Evolutionary conservation across 2,888 invertebrate genomes (phyloP).

Genomic region (Candidula unifasciata): DNA sequence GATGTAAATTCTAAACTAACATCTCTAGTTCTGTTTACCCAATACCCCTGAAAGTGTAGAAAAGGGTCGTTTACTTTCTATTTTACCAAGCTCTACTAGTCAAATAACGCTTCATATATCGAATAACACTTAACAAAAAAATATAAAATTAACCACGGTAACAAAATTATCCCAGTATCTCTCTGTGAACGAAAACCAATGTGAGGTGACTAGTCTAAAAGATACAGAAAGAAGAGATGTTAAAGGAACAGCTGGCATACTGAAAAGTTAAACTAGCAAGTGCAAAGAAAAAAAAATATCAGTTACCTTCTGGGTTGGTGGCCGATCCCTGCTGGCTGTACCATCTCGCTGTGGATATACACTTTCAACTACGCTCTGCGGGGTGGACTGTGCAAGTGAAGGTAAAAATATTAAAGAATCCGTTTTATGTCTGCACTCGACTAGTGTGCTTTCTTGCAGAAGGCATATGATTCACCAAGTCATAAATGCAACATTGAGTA

Average conservation of each 20-base stretch:
- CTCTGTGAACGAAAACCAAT: neutral
- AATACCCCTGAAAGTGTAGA: too few species aligned
- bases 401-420: constrained; percentile 22
- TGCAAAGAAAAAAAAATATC: neutral
- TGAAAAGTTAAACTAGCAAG: neutral
- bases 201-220: neutral
- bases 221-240: neutral
- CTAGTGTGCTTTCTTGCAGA: neutral
- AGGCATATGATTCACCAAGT: neutral
- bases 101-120: too few species aligned
- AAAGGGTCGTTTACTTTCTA: too few species aligned
- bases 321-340: constrained; percentile 50
- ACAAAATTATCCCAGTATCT: too few species aligned
- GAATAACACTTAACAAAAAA: too few species aligned
- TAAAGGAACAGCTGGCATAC: neutral
- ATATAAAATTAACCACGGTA: too few species aligned
- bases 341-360: constrained; percentile 55
- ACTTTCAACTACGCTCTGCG: constrained; percentile 49
- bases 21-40: too few species aligned
- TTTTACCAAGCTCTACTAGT: too few species aligned
- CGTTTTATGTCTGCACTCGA: neutral
- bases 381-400: constrained; percentile 53
- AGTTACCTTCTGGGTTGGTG: constrained; percentile 49
- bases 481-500: too few species aligned
- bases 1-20: too few species aligned